Percentiles rank a stretch among this genome's conserved stretches.
Evolutionary conservation across 2,113 vertebrate species (phyloP).

Genomic region (Corythornis madagascariensis): DNA sequence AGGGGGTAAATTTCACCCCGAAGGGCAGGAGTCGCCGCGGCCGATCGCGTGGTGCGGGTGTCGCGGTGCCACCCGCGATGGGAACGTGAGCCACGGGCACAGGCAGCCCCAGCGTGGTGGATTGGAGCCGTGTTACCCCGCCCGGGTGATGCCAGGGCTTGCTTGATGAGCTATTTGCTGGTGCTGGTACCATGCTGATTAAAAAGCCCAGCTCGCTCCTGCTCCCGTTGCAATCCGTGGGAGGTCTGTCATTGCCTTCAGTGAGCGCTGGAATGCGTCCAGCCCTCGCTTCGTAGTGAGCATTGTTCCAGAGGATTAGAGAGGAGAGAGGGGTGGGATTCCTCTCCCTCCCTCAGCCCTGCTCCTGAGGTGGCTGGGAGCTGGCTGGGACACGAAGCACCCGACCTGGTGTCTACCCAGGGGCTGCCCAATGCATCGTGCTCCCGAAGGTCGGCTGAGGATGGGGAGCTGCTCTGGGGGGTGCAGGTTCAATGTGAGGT

Average conservation of each 20-base stretch:
- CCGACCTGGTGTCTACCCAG: rapidly evolving
- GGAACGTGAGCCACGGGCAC: background rate
- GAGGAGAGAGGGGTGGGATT: background rate
- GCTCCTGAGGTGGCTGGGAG: background rate
- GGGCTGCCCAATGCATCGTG: background rate
- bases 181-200: background rate
- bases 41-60: background rate
- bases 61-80: background rate
- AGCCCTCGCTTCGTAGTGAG: background rate
- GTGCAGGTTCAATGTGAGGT: background rate
- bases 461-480: background rate
- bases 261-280: background rate
- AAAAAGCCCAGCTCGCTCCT: background rate
- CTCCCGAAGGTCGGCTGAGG: rapidly evolving
- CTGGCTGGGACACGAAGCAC: rapidly evolving
- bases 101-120: background rate
- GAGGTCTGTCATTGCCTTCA: conserved; percentile 25
- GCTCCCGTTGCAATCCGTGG: background rate
- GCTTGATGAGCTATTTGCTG: background rate
- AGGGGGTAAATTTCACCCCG: background rate
- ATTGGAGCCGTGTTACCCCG: background rate
- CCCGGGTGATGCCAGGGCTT: background rate
- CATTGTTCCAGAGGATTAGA: conserved; percentile 16
- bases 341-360: background rate
- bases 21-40: background rate